Conservation (phyloP, 2,113 vertebrate species). For the Diphyllodes magnificus region DNA sequence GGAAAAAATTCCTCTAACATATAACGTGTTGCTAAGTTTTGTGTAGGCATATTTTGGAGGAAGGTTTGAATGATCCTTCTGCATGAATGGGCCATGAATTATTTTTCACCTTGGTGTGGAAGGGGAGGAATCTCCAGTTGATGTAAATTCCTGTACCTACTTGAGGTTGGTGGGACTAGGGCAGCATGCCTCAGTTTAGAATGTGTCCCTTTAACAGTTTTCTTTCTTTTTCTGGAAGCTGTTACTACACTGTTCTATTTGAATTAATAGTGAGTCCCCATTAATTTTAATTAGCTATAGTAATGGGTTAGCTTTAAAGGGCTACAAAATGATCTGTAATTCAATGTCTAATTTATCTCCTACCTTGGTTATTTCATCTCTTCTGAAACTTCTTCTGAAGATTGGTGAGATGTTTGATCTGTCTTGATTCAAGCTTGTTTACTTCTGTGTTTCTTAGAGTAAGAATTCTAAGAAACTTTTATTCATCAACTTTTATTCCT, state of each 20-base stretch:
- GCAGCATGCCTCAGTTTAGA: not conserved
- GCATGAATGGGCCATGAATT: not conserved
- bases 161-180: not conserved
- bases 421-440: conserved; percentile 51
- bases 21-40: rapidly evolving
- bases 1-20: not conserved
- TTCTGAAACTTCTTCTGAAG: conserved; percentile 3
- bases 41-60: not conserved
- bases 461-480: not conserved
- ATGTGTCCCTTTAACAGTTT: not conserved
- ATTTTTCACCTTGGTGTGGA: not conserved
- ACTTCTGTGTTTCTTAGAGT: conserved; percentile 15
- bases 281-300: conserved; percentile 43
- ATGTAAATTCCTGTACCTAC: not conserved
- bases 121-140: not conserved
- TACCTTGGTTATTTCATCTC: conserved; percentile 5
- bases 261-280: not conserved
- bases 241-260: not conserved
- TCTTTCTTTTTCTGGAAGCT: not conserved
- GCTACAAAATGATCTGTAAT: conserved; percentile 1
- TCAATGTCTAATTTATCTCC: not conserved
- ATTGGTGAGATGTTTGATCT: conserved; percentile 37
- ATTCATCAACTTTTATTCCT: conserved; percentile 41
- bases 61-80: not conserved
- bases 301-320: conserved; percentile 31